A percentile compares a stretch with the other conserved stretches of the same genome.
Evolutionary conservation across 2,888 invertebrate species (phyloP).

Genomic region (Drosophila prostipennis): DNA sequence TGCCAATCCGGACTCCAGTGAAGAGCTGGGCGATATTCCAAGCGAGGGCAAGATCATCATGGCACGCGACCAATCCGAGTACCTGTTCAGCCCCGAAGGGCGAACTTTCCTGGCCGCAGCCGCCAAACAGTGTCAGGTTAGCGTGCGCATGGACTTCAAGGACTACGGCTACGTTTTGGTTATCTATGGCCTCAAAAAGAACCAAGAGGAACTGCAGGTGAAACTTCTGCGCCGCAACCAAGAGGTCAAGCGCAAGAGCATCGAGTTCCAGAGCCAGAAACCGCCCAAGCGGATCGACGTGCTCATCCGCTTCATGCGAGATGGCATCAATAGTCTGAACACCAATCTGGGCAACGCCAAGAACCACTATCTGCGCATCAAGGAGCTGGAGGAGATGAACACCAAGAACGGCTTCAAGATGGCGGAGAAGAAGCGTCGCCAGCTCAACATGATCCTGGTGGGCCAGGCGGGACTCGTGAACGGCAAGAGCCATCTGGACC

Average conservation of each 20-base stretch:
- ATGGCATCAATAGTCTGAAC: constrained; percentile 73
- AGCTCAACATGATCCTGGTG: constrained; percentile 86
- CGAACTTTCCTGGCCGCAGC: constrained; percentile 84
- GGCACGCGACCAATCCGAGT: constrained; percentile 85
- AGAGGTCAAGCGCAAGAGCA: constrained; percentile 64
- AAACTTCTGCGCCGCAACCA: constrained; percentile 84
- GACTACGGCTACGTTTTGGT: constrained; percentile 84
- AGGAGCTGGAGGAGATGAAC: constrained; percentile 84
- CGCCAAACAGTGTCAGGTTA: constrained; percentile 81
- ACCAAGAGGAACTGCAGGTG: constrained; percentile 86
- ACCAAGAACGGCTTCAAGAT: constrained; percentile 83
- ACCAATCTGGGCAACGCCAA: constrained; percentile 85
- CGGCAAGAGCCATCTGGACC: constrained; percentile 85
- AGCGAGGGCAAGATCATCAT: constrained; percentile 85
- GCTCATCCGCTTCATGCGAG: constrained; percentile 81
- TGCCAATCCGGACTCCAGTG: neutral
- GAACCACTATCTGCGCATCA: constrained; percentile 84
- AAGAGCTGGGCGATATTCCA: constrained; percentile 57
- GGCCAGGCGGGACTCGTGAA: constrained; percentile 87
- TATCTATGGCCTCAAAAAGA: constrained; percentile 85
- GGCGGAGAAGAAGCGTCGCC: constrained; percentile 85
- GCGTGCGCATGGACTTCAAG: constrained; percentile 81
- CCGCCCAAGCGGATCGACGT: constrained; percentile 80
- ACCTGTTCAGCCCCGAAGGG: constrained; percentile 85
- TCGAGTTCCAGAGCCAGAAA: constrained; percentile 69